Evolutionary conservation across 1,140 invertebrate genomes (phyloP), one percentile per base, ranked within the genome.

Genomic region (Lasaia peninsularis): DNA sequence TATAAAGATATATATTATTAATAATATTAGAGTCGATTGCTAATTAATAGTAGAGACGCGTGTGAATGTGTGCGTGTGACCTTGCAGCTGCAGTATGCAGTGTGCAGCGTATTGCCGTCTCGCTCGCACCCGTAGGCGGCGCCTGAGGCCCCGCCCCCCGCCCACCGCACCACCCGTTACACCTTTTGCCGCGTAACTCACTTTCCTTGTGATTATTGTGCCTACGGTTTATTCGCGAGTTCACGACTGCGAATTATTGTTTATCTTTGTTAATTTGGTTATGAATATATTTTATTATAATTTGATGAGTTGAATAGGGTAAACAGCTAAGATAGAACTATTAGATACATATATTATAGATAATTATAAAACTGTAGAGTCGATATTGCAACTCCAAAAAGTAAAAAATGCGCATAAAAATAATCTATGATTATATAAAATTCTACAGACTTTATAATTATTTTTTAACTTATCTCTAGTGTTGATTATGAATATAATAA

Each of bases 141-240:
- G 69, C 58, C 63, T 40, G 55, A 37, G 66, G 67, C 69, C 60
- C 67, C 72, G 75, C 69, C 70, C 73, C 75, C 75, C 77, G 71
- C 77, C 77, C 66, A 71, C 73, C 77, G 65, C 69, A 33, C 62
- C 75, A 40, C 66, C 73, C 73, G 63, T 48, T 24, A 44, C 31
- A 21, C 52, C 40, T 63, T 62, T 65, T 65, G 58, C 54, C 60
- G 56, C 63, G 67, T 56, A 57, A 62, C 60, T 60, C 63, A 58
- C 56, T 65, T 59, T 57, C 56, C 50, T 63, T 32, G 50, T 52
- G 57, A 60, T 59, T 62, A 66, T 50, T 65, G 59, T 62, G 56
- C 60, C 53, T 62, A 65, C 56, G 51, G 54, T 60, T 54, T 44
- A 40, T 40, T 14, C 12, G 34, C 35, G 53, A 55, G 16, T 55